Conservation (phyloP, 2,113 vertebrate genomes). For the Erythrocebus patas region DNA sequence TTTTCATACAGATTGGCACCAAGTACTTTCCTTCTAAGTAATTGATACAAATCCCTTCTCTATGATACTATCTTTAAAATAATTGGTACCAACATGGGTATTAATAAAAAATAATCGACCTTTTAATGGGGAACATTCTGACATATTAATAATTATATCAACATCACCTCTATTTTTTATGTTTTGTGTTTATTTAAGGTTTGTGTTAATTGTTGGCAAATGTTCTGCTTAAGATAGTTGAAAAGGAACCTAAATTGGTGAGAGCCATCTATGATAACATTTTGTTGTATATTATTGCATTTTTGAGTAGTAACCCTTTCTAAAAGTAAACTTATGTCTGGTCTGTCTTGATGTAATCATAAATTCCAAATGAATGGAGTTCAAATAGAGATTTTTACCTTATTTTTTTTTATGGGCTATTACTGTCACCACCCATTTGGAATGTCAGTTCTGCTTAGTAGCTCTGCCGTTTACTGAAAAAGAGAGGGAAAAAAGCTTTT, state of each 20-base stretch:
- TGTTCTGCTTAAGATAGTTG: neutral
- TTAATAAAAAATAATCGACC: neutral
- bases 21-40: neutral
- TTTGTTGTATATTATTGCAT: neutral
- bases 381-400: neutral
- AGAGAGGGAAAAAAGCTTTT: neutral
- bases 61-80: neutral
- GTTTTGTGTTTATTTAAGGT: neutral
- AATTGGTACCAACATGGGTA: neutral
- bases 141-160: neutral
- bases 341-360: neutral
- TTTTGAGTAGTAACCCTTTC: neutral
- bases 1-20: neutral
- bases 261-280: neutral
- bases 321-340: neutral
- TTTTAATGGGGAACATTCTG: neutral
- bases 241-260: neutral
- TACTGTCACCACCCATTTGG: neutral
- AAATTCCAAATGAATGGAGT: neutral
- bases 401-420: neutral
- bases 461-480: neutral
- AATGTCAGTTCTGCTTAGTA: constrained; percentile 28
- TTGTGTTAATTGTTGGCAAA: neutral
- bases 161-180: neutral
- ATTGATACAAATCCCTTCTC: neutral